Evolutionary conservation across 35 echinoderm and acorn worm species (phyloP).

Genomic region (Patiria miniata): DNA sequence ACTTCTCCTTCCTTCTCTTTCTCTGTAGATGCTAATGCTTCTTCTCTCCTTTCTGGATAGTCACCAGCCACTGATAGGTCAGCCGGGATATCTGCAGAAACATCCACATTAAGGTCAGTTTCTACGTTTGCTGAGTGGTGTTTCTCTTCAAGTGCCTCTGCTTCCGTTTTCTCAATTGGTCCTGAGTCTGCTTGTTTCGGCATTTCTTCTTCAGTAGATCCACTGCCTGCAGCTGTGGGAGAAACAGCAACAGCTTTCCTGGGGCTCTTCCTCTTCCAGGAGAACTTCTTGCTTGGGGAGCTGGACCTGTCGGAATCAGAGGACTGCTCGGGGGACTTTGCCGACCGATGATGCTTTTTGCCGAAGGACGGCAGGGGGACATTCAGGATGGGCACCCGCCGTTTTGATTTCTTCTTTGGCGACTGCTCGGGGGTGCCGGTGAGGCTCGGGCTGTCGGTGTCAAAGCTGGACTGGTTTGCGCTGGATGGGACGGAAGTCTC

Average conservation of each 20-base stretch:
- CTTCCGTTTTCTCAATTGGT: too few relatives aligned
- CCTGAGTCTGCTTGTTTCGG: not conserved
- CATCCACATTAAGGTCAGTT: too few relatives aligned
- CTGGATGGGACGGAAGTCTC: not conserved
- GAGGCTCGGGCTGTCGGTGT: not conserved
- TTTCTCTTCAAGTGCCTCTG: too few relatives aligned
- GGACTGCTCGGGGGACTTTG: conserved; percentile 10
- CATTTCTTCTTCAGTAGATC: not conserved
- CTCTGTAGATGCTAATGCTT: too few relatives aligned
- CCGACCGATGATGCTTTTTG: not conserved
- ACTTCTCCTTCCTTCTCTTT: too few relatives aligned
- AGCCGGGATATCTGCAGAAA: too few relatives aligned
- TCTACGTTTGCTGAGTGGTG: too few relatives aligned
- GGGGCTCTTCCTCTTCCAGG: conserved; percentile 7
- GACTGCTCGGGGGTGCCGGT: not conserved
- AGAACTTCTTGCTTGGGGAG: not conserved
- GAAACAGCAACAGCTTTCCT: conserved; percentile 3
- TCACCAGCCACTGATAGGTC: too few relatives aligned
- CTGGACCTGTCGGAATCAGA: conserved; percentile 3
- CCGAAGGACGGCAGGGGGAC: not conserved
- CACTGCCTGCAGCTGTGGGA: not conserved
- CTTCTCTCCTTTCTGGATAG: too few relatives aligned
- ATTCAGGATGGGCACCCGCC: not conserved
- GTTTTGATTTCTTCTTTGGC: conserved; percentile 2
- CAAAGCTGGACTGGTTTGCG: conserved; percentile 13